Conservation (phyloP, 2,113 vertebrate species). For the Rhinolophus ferrumequinum region DNA sequence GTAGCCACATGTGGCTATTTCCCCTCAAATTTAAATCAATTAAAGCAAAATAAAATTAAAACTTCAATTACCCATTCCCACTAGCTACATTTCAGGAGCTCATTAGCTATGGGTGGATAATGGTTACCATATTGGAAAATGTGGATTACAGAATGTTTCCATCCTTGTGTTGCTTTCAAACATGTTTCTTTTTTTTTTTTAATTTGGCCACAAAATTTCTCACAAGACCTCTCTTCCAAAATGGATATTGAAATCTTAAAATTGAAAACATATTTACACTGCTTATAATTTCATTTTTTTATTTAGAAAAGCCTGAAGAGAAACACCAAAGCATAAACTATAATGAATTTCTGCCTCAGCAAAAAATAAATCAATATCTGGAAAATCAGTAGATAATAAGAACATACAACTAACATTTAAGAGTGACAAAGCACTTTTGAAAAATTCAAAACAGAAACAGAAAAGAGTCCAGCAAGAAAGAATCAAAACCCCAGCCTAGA, state of each 20-base stretch:
- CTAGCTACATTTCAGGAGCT: background rate
- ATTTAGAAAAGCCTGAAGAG: slow-evolving; percentile 25
- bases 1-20: background rate
- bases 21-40: background rate
- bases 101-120: background rate
- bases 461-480: background rate
- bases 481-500: background rate
- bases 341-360: background rate
- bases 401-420: background rate
- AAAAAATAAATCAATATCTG: background rate
- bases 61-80: background rate
- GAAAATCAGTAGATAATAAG: background rate
- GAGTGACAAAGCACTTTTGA: background rate
- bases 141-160: background rate
- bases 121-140: background rate
- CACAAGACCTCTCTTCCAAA: background rate
- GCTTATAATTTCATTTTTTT: background rate
- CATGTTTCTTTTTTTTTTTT: background rate
- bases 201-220: background rate
- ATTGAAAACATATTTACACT: background rate
- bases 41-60: slow-evolving; percentile 4
- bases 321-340: background rate
- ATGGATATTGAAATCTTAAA: background rate
- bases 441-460: background rate
- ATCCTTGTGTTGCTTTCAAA: background rate